Evolutionary conservation across 30 jellyfish, hydroid and myxozoan species (phyloP).

Genomic region (Cassiopea xamachana): DNA sequence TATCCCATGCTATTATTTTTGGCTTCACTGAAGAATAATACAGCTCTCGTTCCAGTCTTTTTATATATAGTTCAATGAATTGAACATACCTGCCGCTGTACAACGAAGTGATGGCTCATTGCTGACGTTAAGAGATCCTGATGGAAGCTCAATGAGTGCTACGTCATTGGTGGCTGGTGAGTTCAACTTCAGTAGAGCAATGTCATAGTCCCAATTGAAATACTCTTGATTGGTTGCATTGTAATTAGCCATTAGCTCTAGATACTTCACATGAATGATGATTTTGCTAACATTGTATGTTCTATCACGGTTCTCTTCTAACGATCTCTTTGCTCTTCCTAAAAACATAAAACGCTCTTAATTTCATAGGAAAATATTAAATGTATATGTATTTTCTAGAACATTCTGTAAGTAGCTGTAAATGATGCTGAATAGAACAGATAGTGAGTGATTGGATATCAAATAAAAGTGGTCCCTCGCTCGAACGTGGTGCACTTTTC

Average conservation of each 20-base stretch:
- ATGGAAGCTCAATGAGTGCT: constrained; percentile 17
- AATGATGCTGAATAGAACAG: too few relatives aligned
- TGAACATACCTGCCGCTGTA: constrained; percentile 48
- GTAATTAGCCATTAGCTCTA: not conserved
- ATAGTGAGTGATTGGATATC: too few relatives aligned
- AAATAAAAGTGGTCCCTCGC: too few relatives aligned
- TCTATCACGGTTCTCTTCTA: constrained; percentile 6
- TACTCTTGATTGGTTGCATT: constrained; percentile 6
- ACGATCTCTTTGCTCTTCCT: constrained; percentile 43
- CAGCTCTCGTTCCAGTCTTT: not conserved
- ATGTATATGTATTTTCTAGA: not conserved
- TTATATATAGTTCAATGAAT: not conserved
- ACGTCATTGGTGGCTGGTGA: not conserved
- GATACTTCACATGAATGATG: constrained; percentile 5
- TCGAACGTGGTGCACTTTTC: too few relatives aligned
- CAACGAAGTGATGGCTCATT: not conserved
- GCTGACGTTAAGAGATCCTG: not conserved
- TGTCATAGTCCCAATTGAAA: constrained; percentile 64
- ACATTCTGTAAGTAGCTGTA: too few relatives aligned
- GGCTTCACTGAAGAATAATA: too few relatives aligned
- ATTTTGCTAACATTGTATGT: constrained; percentile 45
- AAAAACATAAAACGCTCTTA: not conserved
- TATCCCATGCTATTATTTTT: too few relatives aligned
- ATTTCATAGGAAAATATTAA: not conserved
- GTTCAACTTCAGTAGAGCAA: constrained; percentile 38